phyloP scores from a whole-genome alignment of 1,140 invertebrate species.

The Paramacrobiotus metropolitanus region DNA sequence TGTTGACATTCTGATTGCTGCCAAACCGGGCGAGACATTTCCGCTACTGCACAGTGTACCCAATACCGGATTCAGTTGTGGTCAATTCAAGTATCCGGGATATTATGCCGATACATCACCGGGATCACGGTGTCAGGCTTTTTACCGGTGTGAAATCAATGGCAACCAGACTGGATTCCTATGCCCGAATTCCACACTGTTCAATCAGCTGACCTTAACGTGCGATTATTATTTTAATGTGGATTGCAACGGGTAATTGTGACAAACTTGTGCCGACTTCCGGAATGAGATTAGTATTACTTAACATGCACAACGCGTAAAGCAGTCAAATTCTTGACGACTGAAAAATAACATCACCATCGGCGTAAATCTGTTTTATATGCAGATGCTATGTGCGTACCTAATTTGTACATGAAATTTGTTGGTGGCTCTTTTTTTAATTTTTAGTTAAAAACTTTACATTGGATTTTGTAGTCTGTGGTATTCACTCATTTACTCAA shows the following conservation, averaged over 20 bases:
- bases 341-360: not conserved
- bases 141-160: not conserved
- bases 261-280: not conserved
- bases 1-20: not conserved
- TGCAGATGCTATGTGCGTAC: not conserved
- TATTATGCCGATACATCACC: not conserved
- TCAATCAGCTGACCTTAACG: not conserved
- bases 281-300: not conserved
- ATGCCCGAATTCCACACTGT: not conserved
- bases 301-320: not conserved
- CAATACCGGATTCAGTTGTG: slow-evolving; percentile 1
- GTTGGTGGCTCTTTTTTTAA: no score
- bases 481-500: no score
- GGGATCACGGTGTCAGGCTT: not conserved
- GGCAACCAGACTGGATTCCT: slow-evolving; percentile 2
- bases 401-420: no score
- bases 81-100: not conserved
- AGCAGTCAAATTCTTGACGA: not conserved
- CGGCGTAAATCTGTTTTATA: not conserved
- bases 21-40: not conserved
- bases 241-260: not conserved
- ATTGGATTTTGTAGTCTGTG: no score
- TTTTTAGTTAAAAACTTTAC: no score
- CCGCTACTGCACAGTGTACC: not conserved
- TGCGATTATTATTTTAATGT: slow-evolving; percentile 4